Evolutionary conservation across 2,888 invertebrate genomes (phyloP).

Genomic region (Netelia inedita): DNA sequence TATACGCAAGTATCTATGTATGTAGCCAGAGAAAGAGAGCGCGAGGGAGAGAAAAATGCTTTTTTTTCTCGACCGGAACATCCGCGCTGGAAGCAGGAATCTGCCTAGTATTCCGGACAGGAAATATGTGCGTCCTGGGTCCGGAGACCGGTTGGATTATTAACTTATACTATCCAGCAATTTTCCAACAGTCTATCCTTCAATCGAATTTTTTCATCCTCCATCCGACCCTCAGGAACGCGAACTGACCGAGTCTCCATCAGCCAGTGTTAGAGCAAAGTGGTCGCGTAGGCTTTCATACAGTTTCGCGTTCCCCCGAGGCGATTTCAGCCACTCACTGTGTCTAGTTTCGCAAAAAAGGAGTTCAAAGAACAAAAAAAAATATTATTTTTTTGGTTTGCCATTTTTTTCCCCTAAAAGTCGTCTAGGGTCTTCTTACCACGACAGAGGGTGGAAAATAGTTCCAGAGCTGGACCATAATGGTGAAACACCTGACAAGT

Average conservation of each 20-base stretch:
- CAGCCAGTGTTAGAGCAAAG: background rate
- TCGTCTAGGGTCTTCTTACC: no score
- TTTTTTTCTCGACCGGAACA: slow-evolving; percentile 20
- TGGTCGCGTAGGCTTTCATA: background rate
- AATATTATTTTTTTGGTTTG: no score
- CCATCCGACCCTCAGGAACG: background rate
- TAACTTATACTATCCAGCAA: slow-evolving; percentile 7
- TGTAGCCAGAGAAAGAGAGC: no score
- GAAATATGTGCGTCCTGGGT: slow-evolving; percentile 45
- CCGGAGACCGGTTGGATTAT: slow-evolving; percentile 44
- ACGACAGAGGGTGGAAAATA: no score
- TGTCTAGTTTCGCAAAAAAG: background rate
- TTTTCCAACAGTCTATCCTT: background rate
- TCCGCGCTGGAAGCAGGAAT: slow-evolving; percentile 12
- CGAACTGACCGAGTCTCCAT: background rate
- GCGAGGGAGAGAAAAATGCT: background rate
- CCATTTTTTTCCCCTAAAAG: no score
- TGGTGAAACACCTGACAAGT: background rate
- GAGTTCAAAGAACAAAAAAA: background rate
- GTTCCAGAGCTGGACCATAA: background rate
- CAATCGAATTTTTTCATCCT: slow-evolving; percentile 6
- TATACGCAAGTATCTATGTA: no score
- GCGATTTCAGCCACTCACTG: background rate
- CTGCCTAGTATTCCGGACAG: slow-evolving; percentile 42
- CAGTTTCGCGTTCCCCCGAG: background rate